phyloP scores from a whole-genome alignment of 2,888 invertebrate species.

The Acronicta aceris region DNA sequence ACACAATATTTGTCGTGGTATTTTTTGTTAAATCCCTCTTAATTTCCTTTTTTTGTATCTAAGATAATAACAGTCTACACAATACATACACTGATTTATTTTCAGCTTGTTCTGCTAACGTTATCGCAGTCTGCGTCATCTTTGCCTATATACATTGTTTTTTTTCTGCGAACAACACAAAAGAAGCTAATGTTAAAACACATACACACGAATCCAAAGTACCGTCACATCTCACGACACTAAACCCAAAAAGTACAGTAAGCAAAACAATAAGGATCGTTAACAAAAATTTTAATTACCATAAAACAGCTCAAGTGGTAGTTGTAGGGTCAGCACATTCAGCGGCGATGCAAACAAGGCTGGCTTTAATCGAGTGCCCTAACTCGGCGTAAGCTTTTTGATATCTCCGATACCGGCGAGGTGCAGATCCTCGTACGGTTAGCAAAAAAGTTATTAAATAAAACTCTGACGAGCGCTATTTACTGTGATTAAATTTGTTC shows the following conservation, averaged over 20 bases:
- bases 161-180: neutral
- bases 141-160: neutral
- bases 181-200: constrained; percentile 2
- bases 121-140: neutral
- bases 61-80: no score
- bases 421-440: constrained; percentile 60
- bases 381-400: constrained; percentile 78
- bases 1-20: no score
- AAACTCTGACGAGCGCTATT: no score
- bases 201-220: neutral
- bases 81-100: no score
- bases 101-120: neutral
- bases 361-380: constrained; percentile 74
- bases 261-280: constrained; percentile 62
- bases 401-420: constrained; percentile 75
- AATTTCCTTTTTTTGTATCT: no score
- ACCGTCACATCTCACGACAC: constrained; percentile 31
- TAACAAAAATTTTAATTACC: constrained; percentile 79
- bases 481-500: no score
- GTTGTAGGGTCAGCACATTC: constrained; percentile 76
- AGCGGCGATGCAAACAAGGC: constrained; percentile 73
- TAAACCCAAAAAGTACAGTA: constrained; percentile 48
- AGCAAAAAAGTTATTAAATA: constrained; percentile 54
- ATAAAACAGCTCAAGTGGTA: constrained; percentile 74
- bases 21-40: no score